Evolutionary conservation across 2,888 invertebrate species (phyloP).

Genomic region (Ferrisia virgata): DNA sequence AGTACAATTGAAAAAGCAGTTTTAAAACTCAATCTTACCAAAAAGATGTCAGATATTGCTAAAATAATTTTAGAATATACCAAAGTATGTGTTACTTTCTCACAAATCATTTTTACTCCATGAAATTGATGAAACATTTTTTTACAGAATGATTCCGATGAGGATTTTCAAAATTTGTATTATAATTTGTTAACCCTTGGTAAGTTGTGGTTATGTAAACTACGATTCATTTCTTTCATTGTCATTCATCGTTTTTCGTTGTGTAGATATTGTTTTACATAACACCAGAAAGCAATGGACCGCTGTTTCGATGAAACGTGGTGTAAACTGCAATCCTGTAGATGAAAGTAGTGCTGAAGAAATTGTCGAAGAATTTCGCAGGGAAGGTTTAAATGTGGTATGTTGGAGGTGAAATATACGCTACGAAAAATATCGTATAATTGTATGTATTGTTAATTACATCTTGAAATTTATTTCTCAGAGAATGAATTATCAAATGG

Average conservation of each 20-base stretch:
- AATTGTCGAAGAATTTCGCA: neutral
- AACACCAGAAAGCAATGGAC: neutral
- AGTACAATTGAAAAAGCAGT: neutral
- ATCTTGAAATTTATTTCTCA: neutral
- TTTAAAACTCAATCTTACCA: conserved; percentile 4
- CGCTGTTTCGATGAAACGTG: neutral
- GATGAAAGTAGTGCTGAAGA: neutral
- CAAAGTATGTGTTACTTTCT: neutral
- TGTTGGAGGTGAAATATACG: too few relatives aligned
- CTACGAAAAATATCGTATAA: too few relatives aligned
- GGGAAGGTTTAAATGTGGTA: neutral
- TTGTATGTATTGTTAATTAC: neutral
- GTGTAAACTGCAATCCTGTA: neutral
- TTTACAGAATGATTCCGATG: neutral
- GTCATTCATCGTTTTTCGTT: neutral
- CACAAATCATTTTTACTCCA: neutral
- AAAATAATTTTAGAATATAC: conserved; percentile 12
- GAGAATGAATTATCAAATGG: neutral
- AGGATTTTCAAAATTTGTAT: conserved; percentile 10
- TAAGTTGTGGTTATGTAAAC: neutral
- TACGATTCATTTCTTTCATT: neutral
- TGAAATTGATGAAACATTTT: neutral
- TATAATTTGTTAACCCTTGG: conserved; percentile 13
- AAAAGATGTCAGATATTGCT: neutral
- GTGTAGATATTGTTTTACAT: neutral